Percentiles rank a stretch among this genome's conserved stretches.
phyloP scores from a whole-genome alignment of 2,797 vertebrate genomes.

The Liasis olivaceus region DNA sequence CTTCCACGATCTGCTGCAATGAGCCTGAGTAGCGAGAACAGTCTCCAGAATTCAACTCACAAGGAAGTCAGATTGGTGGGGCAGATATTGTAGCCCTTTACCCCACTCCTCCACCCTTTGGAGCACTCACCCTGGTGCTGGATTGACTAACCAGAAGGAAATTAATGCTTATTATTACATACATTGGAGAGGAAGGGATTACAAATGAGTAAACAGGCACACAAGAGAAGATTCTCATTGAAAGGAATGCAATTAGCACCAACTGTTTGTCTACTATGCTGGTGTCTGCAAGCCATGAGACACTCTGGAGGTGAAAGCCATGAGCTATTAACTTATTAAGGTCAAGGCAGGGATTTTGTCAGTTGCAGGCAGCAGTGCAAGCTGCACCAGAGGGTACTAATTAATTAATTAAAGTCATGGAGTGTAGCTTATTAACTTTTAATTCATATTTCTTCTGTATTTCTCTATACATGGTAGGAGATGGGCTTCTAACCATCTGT shows the following conservation, averaged over 20 bases:
- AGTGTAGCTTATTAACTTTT: neutral
- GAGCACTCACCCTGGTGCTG: neutral
- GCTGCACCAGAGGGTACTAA: neutral
- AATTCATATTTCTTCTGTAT: too few relatives aligned
- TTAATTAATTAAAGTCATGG: neutral
- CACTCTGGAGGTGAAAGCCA: neutral
- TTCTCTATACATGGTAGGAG: too few relatives aligned
- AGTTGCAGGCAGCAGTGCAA: neutral
- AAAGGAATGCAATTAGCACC: neutral
- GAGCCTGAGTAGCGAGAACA: neutral
- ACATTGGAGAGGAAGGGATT: neutral
- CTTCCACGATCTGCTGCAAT: neutral
- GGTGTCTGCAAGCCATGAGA: neutral
- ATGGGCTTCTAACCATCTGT: too few relatives aligned
- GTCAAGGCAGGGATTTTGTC: neutral
- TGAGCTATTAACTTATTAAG: neutral
- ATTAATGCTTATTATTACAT: neutral
- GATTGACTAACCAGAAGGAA: neutral
- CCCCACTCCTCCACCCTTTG: neutral
- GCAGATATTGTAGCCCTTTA: neutral
- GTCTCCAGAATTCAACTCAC: neutral
- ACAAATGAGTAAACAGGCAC: neutral
- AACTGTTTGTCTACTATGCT: neutral
- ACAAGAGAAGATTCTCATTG: neutral
- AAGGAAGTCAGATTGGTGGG: neutral